Base-by-base conservation (phyloP, 2,113 vertebrate genomes). In the Furnarius figulus region DNA sequence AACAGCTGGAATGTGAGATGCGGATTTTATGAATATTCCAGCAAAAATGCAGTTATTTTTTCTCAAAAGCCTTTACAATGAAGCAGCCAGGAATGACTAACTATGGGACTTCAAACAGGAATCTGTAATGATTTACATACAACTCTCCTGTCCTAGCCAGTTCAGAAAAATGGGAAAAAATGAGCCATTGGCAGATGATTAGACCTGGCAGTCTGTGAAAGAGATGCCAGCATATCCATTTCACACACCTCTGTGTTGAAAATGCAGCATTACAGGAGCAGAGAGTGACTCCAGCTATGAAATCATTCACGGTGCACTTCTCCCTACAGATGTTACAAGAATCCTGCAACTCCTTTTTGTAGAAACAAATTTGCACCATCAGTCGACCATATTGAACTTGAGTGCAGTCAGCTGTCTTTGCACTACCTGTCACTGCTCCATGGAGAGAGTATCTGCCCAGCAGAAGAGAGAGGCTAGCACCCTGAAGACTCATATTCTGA, bases 361-460 rank as follows among this genome's bases (percentile, higher is more conserved):
- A 13, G 30, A 61, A 82, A 79, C 0, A 75, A 66, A 70, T 49
- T 37, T 70, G 8, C 19, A 44, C 19, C 14, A 27, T 40, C 33
- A 40, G 27, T 30, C 79, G 49, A 42, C 8, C 1, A 0, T 23
- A 39, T 42, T 2, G 3, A 61, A 52, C 27, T 35, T 65, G 8
- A 65, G 24, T 52, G 9, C 2, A 39, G 31, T 22, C 62, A 44
- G 14, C 8, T 55, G 23, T 33, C 63, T 75, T 39, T 68, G 21
- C 6, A 4, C 15, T 70, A 22, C 19, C 44, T 16, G 40, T 11
- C 5, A 21, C 6, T 0, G 0, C 12, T 46, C 13, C 4, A 2
- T 5, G 2, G 0, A 1, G 8, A 68, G 5, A 76, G 16, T 4
- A 22, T 75, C 33, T 59, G 27, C 21, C 16, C 47, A 72, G 6